Conservation (phyloP, 2,797 vertebrate genomes). For the Coendou prehensilis region DNA sequence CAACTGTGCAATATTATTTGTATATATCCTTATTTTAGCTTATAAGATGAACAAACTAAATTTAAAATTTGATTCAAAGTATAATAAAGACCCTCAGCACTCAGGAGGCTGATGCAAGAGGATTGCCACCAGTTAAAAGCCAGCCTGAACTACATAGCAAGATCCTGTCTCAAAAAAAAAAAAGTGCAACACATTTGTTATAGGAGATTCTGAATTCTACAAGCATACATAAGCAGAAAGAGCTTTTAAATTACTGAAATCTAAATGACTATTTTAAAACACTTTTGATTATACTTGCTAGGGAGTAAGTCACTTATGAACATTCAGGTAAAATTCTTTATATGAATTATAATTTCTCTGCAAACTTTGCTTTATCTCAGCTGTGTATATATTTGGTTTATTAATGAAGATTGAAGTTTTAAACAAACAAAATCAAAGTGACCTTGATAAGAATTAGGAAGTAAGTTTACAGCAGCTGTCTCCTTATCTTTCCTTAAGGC, state of each 20-base stretch:
- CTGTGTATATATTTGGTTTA: background rate
- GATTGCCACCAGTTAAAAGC: background rate
- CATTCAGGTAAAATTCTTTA: background rate
- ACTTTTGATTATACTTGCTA: background rate
- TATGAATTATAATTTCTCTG: slow-evolving; percentile 6
- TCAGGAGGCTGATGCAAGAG: background rate
- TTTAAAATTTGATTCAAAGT: slow-evolving; percentile 39
- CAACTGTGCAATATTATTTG: slow-evolving; percentile 13
- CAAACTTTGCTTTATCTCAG: slow-evolving; percentile 13
- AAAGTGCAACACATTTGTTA: background rate
- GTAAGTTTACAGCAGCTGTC: background rate
- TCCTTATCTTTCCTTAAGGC: slow-evolving; percentile 6
- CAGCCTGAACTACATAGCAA: background rate
- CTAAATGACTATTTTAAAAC: background rate
- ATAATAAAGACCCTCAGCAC: background rate
- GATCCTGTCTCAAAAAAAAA: background rate
- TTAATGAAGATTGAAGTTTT: background rate
- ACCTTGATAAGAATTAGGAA: background rate
- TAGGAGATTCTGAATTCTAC: background rate
- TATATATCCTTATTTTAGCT: background rate
- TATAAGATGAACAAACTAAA: slow-evolving; percentile 32
- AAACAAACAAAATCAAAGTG: slow-evolving; percentile 14
- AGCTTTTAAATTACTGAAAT: background rate
- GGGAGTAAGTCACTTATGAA: background rate
- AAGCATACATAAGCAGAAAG: background rate